These are phyloP conservation scores for Mylabris sibirica DNA, from an alignment of 2,888 invertebrate species.

Conservation along the genomic window DNA sequence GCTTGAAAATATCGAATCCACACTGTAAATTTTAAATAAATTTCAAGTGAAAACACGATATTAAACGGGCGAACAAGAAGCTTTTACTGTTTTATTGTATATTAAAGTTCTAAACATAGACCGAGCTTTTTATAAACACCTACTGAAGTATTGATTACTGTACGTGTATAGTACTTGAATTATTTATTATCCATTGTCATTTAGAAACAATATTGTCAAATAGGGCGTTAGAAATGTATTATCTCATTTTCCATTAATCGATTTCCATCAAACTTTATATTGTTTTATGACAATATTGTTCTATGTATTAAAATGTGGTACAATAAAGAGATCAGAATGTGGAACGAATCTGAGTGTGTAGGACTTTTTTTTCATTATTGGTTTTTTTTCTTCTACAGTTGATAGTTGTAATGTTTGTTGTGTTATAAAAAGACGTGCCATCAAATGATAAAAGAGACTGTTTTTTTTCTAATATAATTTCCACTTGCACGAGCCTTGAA, in stretches of 20 bases:
- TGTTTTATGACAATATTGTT: not conserved
- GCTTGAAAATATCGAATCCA: no score
- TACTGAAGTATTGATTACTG: not conserved
- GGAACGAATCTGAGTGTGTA: not conserved
- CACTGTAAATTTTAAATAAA: no score
- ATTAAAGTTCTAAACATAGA: not conserved
- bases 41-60: not conserved
- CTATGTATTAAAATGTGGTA: not conserved
- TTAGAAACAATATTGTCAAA: not conserved
- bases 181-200: not conserved
- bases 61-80: not conserved
- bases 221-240: not conserved
- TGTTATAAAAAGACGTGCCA: constrained; percentile 11
- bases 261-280: not conserved
- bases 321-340: not conserved
- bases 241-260: not conserved
- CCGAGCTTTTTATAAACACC: not conserved
- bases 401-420: constrained; percentile 6
- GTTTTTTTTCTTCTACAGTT: no score
- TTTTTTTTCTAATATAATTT: not conserved
- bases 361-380: not conserved
- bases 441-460: not conserved
- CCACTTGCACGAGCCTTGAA: not conserved
- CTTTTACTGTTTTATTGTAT: not conserved
- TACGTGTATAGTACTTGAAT: not conserved